Evolutionary conservation across 2,113 vertebrate species (phyloP).

Genomic region (Dinomys branickii): DNA sequence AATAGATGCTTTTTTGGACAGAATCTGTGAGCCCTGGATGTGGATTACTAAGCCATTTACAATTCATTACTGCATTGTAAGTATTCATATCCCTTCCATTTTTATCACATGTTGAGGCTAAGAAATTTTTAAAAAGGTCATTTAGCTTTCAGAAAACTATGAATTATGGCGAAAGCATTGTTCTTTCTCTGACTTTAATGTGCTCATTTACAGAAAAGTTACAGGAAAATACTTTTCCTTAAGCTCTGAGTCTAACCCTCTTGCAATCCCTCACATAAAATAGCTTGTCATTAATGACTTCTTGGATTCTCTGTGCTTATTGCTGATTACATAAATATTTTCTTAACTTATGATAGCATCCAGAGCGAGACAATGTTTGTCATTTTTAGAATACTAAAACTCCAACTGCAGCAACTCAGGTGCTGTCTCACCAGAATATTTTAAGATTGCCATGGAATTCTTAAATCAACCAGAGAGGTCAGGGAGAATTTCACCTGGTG

Average conservation of each 20-base stretch:
- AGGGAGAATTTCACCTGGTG: conserved; percentile 41
- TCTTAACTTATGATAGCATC: conserved; percentile 60
- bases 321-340: conserved; percentile 71
- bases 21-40: conserved; percentile 44
- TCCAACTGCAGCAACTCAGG: conserved; percentile 60
- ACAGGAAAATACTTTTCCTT: conserved; percentile 69
- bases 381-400: conserved; percentile 63
- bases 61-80: conserved; percentile 74
- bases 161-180: conserved; percentile 77
- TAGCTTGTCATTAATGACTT: conserved; percentile 69
- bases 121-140: conserved; percentile 73
- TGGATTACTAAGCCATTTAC: conserved; percentile 75
- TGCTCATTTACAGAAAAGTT: conserved; percentile 80
- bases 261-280: conserved; percentile 57
- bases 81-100: conserved; percentile 76
- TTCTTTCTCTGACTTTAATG: conserved; percentile 79
- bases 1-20: conserved; percentile 65
- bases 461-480: conserved; percentile 38
- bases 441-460: conserved; percentile 32
- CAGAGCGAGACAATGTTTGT: conserved; percentile 65
- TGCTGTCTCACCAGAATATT: neutral
- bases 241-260: conserved; percentile 64
- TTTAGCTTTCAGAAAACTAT: conserved; percentile 80
- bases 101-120: conserved; percentile 75
- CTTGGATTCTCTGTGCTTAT: conserved; percentile 40